Evolutionary conservation across 2,888 invertebrate species (phyloP).

Genomic region (Chirona hameri): DNA sequence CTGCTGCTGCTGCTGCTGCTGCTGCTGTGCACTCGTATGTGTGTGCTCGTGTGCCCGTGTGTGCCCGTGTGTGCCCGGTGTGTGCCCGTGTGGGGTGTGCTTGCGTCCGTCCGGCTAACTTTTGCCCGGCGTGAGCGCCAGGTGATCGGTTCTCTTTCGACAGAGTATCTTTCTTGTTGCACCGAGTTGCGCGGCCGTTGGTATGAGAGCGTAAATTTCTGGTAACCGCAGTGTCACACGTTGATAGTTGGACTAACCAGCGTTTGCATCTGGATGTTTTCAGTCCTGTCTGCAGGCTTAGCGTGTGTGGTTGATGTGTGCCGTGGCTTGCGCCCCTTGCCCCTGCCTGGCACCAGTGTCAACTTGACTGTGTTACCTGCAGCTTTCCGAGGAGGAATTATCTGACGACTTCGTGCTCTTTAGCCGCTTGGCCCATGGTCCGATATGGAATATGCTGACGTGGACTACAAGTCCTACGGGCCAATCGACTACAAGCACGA

Average conservation of each 20-base stretch:
- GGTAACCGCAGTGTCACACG: background rate
- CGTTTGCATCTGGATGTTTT: background rate
- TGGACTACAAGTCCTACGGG: slow-evolving; percentile 83
- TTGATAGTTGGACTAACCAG: background rate
- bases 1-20: background rate
- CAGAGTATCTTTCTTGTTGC: background rate
- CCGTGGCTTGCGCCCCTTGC: background rate
- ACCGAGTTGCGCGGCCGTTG: background rate
- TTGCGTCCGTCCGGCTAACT: background rate
- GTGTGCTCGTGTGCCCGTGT: background rate
- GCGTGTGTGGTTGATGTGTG: background rate
- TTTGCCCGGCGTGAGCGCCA: background rate
- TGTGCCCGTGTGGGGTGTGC: background rate
- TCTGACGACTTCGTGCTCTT: slow-evolving; percentile 26
- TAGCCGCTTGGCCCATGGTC: slow-evolving; percentile 47
- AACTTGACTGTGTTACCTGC: slow-evolving; percentile 2
- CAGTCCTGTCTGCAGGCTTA: background rate
- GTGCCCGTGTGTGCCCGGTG: background rate
- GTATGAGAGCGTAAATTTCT: background rate
- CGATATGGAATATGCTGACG: slow-evolving; percentile 85
- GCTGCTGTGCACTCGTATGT: background rate
- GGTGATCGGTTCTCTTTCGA: background rate
- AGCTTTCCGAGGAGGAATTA: slow-evolving; percentile 12
- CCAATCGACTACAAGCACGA: slow-evolving; percentile 86
- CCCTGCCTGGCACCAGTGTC: background rate